phyloP scores from a whole-genome alignment of 2,888 invertebrate species.

The Lithophane semibrunnea region DNA sequence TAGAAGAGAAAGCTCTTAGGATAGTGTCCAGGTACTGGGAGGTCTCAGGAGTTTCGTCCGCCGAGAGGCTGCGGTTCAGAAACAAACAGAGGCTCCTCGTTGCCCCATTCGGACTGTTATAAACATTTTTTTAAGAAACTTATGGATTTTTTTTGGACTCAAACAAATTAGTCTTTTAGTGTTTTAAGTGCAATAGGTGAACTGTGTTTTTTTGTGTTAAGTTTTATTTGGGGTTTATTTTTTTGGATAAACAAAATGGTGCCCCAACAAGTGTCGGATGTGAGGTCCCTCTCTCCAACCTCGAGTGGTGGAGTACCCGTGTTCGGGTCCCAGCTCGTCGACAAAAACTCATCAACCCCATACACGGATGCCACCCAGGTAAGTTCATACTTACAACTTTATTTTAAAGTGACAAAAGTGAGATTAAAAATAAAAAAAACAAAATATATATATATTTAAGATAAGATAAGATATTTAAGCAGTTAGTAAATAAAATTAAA shows the following conservation, averaged over 20 bases:
- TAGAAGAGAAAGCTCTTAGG: constrained; percentile 87
- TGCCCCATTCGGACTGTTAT: constrained; percentile 83
- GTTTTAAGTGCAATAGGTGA: constrained; percentile 87
- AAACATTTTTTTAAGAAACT: constrained; percentile 73
- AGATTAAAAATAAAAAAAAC: too few species aligned
- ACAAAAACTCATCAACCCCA: constrained; percentile 97
- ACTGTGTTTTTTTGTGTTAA: constrained; percentile 86
- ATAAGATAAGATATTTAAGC: too few species aligned
- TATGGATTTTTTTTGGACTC: constrained; percentile 77
- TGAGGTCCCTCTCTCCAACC: constrained; percentile 90
- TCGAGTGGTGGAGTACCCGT: constrained; percentile 92
- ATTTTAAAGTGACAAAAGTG: constrained; percentile 49
- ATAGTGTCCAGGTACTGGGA: constrained; percentile 90
- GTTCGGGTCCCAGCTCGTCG: constrained; percentile 97
- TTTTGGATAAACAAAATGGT: constrained; percentile 91
- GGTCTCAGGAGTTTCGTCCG: constrained; percentile 82
- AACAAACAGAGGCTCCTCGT: constrained; percentile 81
- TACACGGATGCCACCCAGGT: constrained; percentile 99
- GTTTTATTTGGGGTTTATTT: constrained; percentile 77
- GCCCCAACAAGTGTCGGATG: constrained; percentile 93
- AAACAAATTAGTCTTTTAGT: constrained; percentile 78
- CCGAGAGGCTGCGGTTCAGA: constrained; percentile 86
- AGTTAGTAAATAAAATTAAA: neutral
- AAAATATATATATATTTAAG: too few species aligned
- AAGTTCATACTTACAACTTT: constrained; percentile 81